Evolutionary conservation across 1,140 invertebrate genomes (phyloP).

Genomic region (Drosophila ohnishii): DNA sequence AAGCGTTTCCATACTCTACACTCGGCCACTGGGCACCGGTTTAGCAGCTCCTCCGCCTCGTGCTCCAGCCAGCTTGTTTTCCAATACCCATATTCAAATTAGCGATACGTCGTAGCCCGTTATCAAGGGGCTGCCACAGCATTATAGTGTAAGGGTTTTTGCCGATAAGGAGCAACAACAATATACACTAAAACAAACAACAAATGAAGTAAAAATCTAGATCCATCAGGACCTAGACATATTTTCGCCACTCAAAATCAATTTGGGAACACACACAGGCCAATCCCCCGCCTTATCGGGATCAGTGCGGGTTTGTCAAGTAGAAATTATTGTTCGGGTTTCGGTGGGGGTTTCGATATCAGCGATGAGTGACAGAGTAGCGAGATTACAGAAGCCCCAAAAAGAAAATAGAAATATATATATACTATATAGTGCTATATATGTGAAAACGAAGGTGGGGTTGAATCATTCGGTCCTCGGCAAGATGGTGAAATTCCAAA

Average conservation of each 20-base stretch:
- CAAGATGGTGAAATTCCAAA: slow-evolving; percentile 21
- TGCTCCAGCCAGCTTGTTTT: not conserved
- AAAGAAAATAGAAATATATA: not conserved
- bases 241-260: slow-evolving; percentile 1
- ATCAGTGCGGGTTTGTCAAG: slow-evolving; percentile 5
- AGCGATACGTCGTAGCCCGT: slow-evolving; percentile 7
- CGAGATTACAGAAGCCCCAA: slow-evolving; percentile 14
- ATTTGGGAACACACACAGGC: not conserved
- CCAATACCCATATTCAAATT: slow-evolving; percentile 10
- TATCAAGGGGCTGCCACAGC: slow-evolving; percentile 1
- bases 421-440: not conserved
- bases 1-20: not conserved
- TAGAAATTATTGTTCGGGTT: slow-evolving; percentile 10
- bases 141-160: slow-evolving; percentile 2
- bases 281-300: slow-evolving; percentile 16
- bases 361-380: slow-evolving; percentile 20
- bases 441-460: not conserved
- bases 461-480: slow-evolving; percentile 21
- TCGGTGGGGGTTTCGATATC: slow-evolving; percentile 19
- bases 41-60: slow-evolving; percentile 1
- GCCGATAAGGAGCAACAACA: not conserved
- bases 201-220: no score
- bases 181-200: no score
- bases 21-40: slow-evolving; percentile 20
- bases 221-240: not conserved